A percentile compares a stretch with the other conserved stretches of the same genome.
Evolutionary conservation across 2,113 vertebrate genomes (phyloP).

Genomic region (Lampris megalopsis): DNA sequence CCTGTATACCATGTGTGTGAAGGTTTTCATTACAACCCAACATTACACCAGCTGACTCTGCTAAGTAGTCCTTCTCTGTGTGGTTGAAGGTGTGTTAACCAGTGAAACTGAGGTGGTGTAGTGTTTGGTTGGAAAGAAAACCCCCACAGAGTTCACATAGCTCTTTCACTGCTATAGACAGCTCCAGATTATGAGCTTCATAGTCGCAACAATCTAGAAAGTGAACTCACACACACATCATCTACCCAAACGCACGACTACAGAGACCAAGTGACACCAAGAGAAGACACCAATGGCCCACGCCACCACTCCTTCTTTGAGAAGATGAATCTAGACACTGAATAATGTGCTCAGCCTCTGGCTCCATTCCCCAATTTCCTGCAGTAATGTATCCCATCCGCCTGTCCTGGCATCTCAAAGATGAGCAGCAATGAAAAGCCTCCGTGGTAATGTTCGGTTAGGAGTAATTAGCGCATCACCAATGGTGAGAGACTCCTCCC

Average conservation of each 20-base stretch:
- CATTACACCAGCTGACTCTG: no score
- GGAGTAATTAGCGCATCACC: slow-evolving; percentile 30
- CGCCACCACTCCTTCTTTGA: slow-evolving; percentile 18
- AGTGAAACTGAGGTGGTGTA: no score
- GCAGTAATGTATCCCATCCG: slow-evolving; percentile 39
- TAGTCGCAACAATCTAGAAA: neutral
- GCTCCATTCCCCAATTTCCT: slow-evolving; percentile 44
- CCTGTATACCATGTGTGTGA: no score
- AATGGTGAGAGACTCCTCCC: neutral
- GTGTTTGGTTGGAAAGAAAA: no score
- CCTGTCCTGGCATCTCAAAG: slow-evolving; percentile 21
- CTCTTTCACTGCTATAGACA: no score
- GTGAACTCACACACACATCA: neutral
- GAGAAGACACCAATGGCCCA: slow-evolving; percentile 14
- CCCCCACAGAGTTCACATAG: no score
- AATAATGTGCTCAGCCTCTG: slow-evolving; percentile 22
- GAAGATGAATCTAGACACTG: slow-evolving; percentile 33
- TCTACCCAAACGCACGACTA: neutral
- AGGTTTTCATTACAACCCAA: no score
- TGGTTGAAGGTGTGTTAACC: no score
- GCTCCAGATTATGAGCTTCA: neutral
- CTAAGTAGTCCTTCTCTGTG: no score
- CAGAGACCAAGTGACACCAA: neutral
- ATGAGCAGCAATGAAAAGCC: slow-evolving; percentile 42
- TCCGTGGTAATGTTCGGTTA: slow-evolving; percentile 9